These are phyloP conservation scores for Camarhynchus parvulus DNA, from an alignment of 2,113 vertebrate species.

Conservation along the genomic window DNA sequence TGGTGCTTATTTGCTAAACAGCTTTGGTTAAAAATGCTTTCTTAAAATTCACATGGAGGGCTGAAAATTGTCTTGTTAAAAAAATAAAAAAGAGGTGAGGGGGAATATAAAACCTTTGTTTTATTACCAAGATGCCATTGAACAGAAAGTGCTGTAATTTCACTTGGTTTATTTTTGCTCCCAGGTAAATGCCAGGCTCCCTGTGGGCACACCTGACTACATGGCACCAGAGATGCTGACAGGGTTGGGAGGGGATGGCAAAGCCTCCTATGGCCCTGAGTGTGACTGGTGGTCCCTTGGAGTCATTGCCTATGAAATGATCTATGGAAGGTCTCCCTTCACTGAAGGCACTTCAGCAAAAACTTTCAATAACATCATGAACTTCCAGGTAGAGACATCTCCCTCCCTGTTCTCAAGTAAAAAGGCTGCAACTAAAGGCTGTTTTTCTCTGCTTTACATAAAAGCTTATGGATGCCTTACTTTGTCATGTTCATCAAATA, in stretches of 20 bases:
- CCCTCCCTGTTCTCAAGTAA: not conserved
- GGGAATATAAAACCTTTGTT: not conserved
- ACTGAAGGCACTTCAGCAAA: conserved; percentile 85
- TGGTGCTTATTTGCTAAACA: not conserved
- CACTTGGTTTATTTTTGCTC: not conserved
- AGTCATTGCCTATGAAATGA: conserved; percentile 93
- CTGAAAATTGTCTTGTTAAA: not conserved
- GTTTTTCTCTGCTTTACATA: not conserved
- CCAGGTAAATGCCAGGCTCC: conserved; percentile 80
- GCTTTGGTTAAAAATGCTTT: not conserved
- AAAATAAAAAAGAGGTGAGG: fast-evolving
- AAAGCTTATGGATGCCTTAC: not conserved
- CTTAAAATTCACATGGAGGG: not conserved
- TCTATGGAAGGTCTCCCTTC: conserved; percentile 89
- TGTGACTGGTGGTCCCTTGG: conserved; percentile 99
- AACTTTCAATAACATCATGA: conserved; percentile 93
- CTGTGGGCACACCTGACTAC: conserved; percentile 89
- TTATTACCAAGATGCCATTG: not conserved
- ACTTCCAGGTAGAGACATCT: conserved; percentile 85
- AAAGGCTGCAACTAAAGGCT: not conserved
- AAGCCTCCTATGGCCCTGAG: conserved; percentile 78
- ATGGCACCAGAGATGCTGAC: conserved; percentile 91
- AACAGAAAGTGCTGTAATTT: not conserved
- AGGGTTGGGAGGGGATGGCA: conserved; percentile 78
- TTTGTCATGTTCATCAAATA: not conserved